Evolutionary conservation across 1,140 invertebrate genomes (phyloP), one percentile per base, ranked within the genome.

Genomic region (Stegodyphus dumicola): DNA sequence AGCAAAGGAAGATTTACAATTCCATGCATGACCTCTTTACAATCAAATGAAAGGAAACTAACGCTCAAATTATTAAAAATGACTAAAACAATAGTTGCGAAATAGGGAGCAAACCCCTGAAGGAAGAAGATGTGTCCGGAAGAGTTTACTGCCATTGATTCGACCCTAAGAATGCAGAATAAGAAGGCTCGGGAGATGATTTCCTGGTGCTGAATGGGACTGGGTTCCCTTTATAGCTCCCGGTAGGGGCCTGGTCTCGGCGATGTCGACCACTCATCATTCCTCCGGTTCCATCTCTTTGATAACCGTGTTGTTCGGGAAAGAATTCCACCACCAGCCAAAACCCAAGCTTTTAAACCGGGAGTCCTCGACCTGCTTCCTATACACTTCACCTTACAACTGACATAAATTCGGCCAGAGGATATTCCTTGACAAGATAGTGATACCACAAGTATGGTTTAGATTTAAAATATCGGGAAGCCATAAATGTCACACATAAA

Each of bases 121-220:
- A 18, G 7, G 54, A 54, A 54, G 13, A 53, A 74, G 66, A 85
- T 76, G 71, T 83, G 80, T 75, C 74, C 60, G 73, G 73, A 76
- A 76, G 73, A 85, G 81, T 85, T 85, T 85, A 85, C 73, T 85
- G 74, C 81, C 81, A 85, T 85, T 85, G 81, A 85, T 85, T 85
- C 74, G 81, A n/a, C 66, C 74, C 73, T 85, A 83, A 85, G 81
- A 85, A 85, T 85, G 74, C 81, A 18, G 81, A 76, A 75, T 69
- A 85, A 75, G 81, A 85, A 85, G 65, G 77, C 56, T 54, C 9
- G 71, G 71, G 81, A 85, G 81, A 85, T 85, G 81, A 85, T 85
- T 85, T 85, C 74, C 81, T 70, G 17, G 18, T 60, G 49, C 74
- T 85, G 73, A 85, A 85, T 85, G 81, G 81, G 71, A 51, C 81